Evolutionary conservation across 2,113 vertebrate genomes (phyloP).

Genomic region (Panurus biarmicus): DNA sequence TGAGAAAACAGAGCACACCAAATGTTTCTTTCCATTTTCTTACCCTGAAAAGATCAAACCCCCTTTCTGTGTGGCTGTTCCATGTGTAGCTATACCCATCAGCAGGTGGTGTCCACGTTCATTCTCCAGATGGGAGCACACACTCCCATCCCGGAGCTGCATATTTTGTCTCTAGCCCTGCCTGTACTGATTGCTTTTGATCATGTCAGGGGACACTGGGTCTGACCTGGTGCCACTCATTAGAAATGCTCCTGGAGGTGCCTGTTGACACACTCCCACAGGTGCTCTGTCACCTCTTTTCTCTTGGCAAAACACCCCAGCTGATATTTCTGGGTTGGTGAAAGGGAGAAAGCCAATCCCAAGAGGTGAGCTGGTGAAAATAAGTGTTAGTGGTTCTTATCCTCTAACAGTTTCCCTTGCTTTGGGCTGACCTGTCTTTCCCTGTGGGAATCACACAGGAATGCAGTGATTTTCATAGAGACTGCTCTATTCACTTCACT

Average conservation of each 20-base stretch:
- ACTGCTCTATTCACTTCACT: accelerated
- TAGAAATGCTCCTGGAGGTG: not conserved
- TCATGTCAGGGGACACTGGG: not conserved
- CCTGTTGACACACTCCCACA: not conserved
- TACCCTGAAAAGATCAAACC: not conserved
- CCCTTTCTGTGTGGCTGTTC: not conserved
- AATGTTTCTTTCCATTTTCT: not conserved
- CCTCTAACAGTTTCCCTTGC: not conserved
- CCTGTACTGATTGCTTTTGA: not conserved
- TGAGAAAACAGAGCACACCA: not conserved
- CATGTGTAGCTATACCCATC: not conserved
- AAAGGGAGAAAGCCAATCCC: not conserved
- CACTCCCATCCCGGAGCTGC: not conserved
- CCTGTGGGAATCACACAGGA: not conserved
- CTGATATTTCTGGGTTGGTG: not conserved
- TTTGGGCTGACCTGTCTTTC: not conserved
- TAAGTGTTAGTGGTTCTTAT: not conserved
- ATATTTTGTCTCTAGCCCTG: not conserved
- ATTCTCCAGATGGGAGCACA: not conserved
- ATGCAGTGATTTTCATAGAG: not conserved
- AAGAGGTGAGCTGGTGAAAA: not conserved
- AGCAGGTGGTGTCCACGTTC: not conserved
- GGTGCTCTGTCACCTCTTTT: not conserved
- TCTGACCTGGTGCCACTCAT: not conserved
- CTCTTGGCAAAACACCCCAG: not conserved